Evolutionary conservation across 2,113 vertebrate species (phyloP).

Genomic region (Rhineura floridana): DNA sequence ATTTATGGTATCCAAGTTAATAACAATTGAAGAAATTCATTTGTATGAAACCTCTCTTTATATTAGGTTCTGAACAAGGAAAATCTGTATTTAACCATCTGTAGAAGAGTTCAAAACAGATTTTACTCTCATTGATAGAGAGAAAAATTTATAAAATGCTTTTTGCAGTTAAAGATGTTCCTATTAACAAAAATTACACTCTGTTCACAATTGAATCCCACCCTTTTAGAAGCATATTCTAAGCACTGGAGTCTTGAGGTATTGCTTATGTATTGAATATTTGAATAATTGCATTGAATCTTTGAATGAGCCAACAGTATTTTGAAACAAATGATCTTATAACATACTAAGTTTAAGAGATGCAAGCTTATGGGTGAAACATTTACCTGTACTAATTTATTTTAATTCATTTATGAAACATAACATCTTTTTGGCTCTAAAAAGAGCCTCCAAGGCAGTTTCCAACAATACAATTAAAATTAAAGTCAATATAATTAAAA

Average conservation of each 20-base stretch:
- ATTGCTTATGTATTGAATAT: neutral
- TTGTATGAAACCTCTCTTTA: fast-evolving
- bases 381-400: neutral
- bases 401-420: neutral
- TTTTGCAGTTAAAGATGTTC: neutral
- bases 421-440: neutral
- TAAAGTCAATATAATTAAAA: neutral
- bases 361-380: neutral
- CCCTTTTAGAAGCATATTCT: neutral
- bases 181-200: neutral
- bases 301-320: neutral
- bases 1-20: neutral
- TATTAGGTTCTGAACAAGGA: slow-evolving; percentile 32
- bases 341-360: neutral
- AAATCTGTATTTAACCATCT: slow-evolving; percentile 39
- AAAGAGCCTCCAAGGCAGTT: neutral
- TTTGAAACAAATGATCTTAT: neutral
- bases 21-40: slow-evolving; percentile 27
- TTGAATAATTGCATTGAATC: too few species aligned
- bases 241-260: neutral
- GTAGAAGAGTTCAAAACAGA: neutral
- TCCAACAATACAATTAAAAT: neutral
- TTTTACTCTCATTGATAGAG: neutral
- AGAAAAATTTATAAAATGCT: neutral
- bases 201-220: neutral